Conservation (phyloP, 2,113 vertebrate species). For the Collichthys lucidus region DNA sequence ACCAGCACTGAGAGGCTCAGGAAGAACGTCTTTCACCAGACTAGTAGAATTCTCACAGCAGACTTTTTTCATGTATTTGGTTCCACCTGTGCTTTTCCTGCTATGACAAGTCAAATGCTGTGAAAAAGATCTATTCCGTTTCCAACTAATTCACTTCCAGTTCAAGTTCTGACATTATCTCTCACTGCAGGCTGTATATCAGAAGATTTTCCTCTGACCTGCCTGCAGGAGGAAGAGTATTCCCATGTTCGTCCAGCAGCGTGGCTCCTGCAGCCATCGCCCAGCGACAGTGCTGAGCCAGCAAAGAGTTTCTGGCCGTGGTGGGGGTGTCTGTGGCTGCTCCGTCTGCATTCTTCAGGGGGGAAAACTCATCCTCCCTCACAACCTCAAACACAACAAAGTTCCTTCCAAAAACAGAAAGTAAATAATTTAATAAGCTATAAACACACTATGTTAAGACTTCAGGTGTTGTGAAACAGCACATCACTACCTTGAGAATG, state of each 20-base stretch:
- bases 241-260: slow-evolving; percentile 82
- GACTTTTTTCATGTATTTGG: neutral
- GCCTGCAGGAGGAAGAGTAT: slow-evolving; percentile 58
- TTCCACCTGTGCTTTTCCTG: neutral
- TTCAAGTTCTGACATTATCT: neutral
- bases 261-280: slow-evolving; percentile 84
- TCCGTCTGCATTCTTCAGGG: slow-evolving; percentile 90
- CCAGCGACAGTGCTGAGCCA: slow-evolving; percentile 93
- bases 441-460: neutral
- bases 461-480: neutral
- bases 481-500: slow-evolving; percentile 88
- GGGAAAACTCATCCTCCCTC: slow-evolving; percentile 94
- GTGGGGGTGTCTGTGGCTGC: slow-evolving; percentile 86
- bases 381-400: slow-evolving; percentile 93
- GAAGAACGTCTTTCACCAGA: no score
- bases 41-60: neutral
- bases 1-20: no score
- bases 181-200: neutral
- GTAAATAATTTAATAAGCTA: neutral
- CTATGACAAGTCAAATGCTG: neutral
- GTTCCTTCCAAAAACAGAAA: slow-evolving; percentile 81
- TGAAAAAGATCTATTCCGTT: neutral
- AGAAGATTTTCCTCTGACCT: slow-evolving; percentile 75
- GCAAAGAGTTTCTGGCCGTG: slow-evolving; percentile 85
- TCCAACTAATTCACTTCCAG: no score